Evolutionary conservation across 1,140 invertebrate genomes (phyloP), one percentile per base, ranked within the genome.

Genomic region (Trachymyrmex cornetzi): DNA sequence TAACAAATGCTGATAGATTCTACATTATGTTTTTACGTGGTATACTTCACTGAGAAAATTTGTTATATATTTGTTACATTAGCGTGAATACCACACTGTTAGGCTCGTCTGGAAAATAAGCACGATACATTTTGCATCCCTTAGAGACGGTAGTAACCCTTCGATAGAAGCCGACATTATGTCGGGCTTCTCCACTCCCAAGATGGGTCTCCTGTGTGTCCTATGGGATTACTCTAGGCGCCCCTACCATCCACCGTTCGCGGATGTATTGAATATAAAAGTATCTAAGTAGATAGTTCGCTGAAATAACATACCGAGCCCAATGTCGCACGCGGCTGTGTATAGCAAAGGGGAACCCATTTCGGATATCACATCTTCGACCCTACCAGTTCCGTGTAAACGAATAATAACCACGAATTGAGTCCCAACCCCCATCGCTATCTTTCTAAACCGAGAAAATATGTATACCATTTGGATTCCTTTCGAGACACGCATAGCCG

Each of bases 191-290:
- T 61, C 50, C 89, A 66, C 75, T 82, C 85, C 69, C 64, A 86
- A 92, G 91, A 90, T 92, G 90, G 88, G 91, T 92, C 90, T 91
- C 75, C 85, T 63, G 55, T 69, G 80, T 91, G 88, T 94, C 94
- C 92, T 93, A 27, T 57, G 93, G 93, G 94, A 94, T 93, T 94
- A 92, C 93, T 38, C 38, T 93, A 93, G 90, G 84, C 90, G 84
- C 82, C 92, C 88, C 64, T 88, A 69, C 89, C 74, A 84, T 66
- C 57, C 86, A 74, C 79, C 89, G 91, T 77, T 93, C 87, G 92
- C 93, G 77, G 93, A 94, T 94, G 94, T 95, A 94, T 95, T 94
- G 94, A 95, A 95, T 95, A 94, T 94, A 94, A 95, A 94, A 94
- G 94, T 91, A 94, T 81, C 92, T 92, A 94, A 94, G 93, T 94